These are phyloP conservation scores for Phataginus tricuspis DNA, from an alignment of 2,797 vertebrate species.

Conservation along the genomic window DNA sequence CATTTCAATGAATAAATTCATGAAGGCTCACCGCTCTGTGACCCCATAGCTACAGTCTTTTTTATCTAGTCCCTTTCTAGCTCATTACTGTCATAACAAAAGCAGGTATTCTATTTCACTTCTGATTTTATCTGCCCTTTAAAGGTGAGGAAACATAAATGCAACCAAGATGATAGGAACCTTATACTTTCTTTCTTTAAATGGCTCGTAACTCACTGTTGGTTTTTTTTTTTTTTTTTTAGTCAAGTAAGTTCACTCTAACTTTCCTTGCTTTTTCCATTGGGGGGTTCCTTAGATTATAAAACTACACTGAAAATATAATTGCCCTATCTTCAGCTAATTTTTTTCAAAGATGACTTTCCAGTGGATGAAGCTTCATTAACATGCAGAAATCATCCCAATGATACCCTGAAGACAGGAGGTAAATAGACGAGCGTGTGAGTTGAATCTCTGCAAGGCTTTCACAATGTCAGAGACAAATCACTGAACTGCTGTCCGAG, in stretches of 20 bases:
- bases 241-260: conserved; percentile 56
- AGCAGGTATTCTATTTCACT: conserved; percentile 39
- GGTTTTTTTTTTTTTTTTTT: not conserved
- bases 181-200: conserved; percentile 33
- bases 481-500: not conserved
- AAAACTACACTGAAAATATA: conserved; percentile 59
- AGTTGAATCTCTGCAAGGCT: not conserved
- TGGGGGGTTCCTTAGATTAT: not conserved
- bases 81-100: conserved; percentile 79
- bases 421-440: not conserved
- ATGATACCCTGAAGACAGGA: conserved; percentile 63
- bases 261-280: not conserved
- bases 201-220: not conserved
- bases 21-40: conserved; percentile 79
- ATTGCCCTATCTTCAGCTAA: conserved; percentile 51
- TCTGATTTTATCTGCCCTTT: conserved; percentile 54
- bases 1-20: conserved; percentile 85
- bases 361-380: conserved; percentile 62
- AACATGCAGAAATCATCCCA: conserved; percentile 70
- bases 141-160: conserved; percentile 70
- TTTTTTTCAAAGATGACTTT: conserved; percentile 69
- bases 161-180: conserved; percentile 62
- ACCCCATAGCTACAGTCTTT: conserved; percentile 62
- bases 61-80: conserved; percentile 65
- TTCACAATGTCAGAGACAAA: not conserved